Evolutionary conservation across 2,888 invertebrate genomes (phyloP), one percentile per base, ranked within the genome.

Genomic region (Pandemis cinnamomeana): DNA sequence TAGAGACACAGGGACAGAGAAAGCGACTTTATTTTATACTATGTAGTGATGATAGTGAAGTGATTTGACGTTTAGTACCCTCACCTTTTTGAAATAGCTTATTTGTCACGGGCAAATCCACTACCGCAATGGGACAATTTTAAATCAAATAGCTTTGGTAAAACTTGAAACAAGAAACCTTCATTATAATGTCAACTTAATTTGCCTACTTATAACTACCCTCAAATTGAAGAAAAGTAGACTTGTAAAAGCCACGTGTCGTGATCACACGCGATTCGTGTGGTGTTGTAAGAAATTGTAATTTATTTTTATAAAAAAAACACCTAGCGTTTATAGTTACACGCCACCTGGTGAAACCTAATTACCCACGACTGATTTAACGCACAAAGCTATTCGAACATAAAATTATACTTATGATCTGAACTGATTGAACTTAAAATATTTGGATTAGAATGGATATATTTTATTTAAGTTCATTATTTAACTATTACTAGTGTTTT

Each of bases 261-360:
- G 61, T 61, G 61, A 41, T 61, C 61, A 61, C 61, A 61, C 61
- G 61, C 61, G 36, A 61, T 61, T 61, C 41, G 41, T 61, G 61
- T 61, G 36, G n/a, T 41, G 27, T 58, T 27, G 27, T 58, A 58
- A 58, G 58, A 58, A 58, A 61, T 41, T 41, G 41, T n/a, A n/a
- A 13, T 41, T 61, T 41, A 36, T n/a, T 61, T 61, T n/a, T 41
- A 13, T 11, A 58, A 10, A 27, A 58, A 58, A 10, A 58, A 11
- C 27, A 11, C 2, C 20, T 20, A 20, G 20, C 20, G 20, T 20
- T 20, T 20, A 20, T 20, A 27, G 27, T 58, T 58, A 58, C 58
- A 58, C 58, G 58, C 58, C 11, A 58, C 20, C 55, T n/a, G 0
- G 11, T 46, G 53, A 53, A 53, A 53, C 53, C n/a, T 53, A 53